These are phyloP conservation scores for Sphyrna mokarran DNA, from an alignment of 2,113 vertebrate species.

Conservation along the genomic window DNA sequence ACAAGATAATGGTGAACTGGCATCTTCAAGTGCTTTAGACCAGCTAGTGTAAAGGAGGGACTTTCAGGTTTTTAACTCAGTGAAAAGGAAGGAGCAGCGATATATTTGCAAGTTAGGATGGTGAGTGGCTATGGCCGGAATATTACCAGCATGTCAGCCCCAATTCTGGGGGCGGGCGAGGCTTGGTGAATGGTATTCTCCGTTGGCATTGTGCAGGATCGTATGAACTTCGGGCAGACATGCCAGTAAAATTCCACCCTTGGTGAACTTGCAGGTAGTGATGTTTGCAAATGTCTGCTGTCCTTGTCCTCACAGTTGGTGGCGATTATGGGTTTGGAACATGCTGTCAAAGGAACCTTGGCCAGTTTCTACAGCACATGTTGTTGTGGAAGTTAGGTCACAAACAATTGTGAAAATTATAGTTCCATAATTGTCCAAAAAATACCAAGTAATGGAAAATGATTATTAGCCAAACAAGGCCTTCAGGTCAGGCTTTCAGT, in stretches of 20 bases:
- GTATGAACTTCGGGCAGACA: too few relatives aligned
- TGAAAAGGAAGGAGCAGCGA: background rate
- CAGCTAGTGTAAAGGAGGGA: background rate
- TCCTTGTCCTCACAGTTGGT: background rate
- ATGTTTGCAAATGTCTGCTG: background rate
- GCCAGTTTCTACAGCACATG: background rate
- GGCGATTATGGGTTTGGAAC: background rate
- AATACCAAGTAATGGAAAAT: too few relatives aligned
- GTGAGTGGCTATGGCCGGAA: background rate
- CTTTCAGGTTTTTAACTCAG: background rate
- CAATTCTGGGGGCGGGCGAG: too few relatives aligned
- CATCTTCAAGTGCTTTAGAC: background rate
- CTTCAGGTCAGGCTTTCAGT: too few relatives aligned
- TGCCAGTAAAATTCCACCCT: background rate
- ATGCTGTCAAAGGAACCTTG: background rate
- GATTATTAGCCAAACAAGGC: too few relatives aligned
- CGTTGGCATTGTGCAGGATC: too few relatives aligned
- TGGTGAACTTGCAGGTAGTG: background rate
- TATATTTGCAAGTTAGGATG: background rate
- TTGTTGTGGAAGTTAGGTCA: background rate
- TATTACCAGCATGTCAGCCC: too few relatives aligned
- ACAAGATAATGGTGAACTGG: background rate
- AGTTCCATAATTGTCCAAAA: too few relatives aligned
- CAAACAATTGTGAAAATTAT: too few relatives aligned
- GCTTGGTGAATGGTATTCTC: too few relatives aligned